Evolutionary conservation across 2,113 vertebrate genomes (phyloP), one percentile per base, ranked within the genome.

Genomic region (Serilophus lunatus): DNA sequence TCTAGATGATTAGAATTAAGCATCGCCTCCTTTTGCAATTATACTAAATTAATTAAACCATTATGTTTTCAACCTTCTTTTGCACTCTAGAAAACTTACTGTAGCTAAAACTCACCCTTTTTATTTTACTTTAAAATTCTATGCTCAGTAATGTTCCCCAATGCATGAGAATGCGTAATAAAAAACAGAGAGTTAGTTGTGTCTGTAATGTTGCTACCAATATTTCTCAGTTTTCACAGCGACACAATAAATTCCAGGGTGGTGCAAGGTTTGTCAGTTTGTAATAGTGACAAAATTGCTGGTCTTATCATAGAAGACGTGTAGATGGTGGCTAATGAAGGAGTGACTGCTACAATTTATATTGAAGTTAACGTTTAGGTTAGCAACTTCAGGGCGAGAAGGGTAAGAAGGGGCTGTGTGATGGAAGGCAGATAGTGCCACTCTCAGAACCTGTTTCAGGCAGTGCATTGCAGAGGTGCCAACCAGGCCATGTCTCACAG

Each of bases 1-100:
- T 40, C 63, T 7, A 4, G 59, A 70, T 79, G 35, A 87, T 96
- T 91, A 85, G 74, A 95, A 93, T 93, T 88, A 82, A 84, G 35
- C 47, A 90, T 87, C 3, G 2, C 29, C 61, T 91, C 22, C 36
- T 82, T 72, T 70, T 88, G 31, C 57, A 89, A 68, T 94, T 93
- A 77, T 9, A 59, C 23, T 89, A 74, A 80, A 77, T 69, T 70
- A 89, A 77, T 84, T 83, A 90, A 93, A 92, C 78, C 36, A 82
- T 83, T 77, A 36, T 86, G 44, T 66, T 92, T 93, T 68, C 80
- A 93, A 64, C 40, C 31, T 78, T 92, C 49, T 92, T 36, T 88
- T 90, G 78, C 16, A 42, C 22, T 81, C 49, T 28, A 45, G 72
- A 88, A 88, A 86, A 81, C 25, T 80, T 66, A 44, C 10, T 70